A percentile compares a stretch with the other conserved stretches of the same genome.
These are phyloP conservation scores for Eremophila alpestris DNA, from an alignment of 2,797 vertebrate species.

Conservation along the genomic window DNA sequence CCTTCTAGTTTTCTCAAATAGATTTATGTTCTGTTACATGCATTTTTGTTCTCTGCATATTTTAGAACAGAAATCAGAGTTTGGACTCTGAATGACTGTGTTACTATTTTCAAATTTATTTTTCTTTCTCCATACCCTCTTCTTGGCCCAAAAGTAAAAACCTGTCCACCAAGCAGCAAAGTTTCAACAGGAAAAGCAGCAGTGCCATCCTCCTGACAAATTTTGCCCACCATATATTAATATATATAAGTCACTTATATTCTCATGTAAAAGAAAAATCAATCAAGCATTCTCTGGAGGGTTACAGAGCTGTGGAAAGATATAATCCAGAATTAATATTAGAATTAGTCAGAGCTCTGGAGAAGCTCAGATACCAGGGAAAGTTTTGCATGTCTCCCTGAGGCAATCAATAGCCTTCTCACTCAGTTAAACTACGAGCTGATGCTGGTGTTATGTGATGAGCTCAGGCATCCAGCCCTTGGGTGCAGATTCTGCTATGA, in stretches of 20 bases:
- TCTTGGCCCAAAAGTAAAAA: neutral
- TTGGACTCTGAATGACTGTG: neutral
- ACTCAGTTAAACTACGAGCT: neutral
- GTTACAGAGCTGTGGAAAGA: neutral
- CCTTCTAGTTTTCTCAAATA: neutral
- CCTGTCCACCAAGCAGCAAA: neutral
- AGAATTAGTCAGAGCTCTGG: neutral
- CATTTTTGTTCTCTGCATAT: neutral
- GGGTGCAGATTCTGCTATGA: neutral
- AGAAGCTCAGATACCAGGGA: neutral
- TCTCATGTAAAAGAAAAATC: neutral
- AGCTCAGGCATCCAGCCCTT: neutral
- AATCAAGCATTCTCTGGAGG: neutral
- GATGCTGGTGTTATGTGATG: neutral
- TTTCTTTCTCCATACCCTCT: neutral
- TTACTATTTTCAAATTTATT: neutral
- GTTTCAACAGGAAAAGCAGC: neutral
- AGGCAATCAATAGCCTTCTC: neutral
- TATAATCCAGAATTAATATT: neutral
- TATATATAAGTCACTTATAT: neutral
- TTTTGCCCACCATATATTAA: neutral
- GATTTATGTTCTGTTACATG: rapidly evolving
- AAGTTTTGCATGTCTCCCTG: neutral
- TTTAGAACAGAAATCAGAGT: neutral
- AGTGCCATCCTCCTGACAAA: neutral